Base-by-base conservation (phyloP, 1,140 invertebrate genomes). In the Phthorimaea operculella region DNA sequence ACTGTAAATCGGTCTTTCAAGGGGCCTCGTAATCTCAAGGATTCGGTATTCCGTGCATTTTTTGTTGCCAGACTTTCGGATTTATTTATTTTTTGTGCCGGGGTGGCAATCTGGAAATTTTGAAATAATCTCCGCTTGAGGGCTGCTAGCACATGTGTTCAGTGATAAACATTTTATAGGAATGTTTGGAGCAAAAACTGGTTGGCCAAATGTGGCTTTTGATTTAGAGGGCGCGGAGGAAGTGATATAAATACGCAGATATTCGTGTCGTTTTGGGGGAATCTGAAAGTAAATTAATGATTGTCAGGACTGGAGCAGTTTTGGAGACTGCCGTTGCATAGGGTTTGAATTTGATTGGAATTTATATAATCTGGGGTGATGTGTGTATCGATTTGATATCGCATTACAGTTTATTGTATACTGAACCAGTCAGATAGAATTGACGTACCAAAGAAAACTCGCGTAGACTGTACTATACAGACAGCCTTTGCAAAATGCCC, bases 91-190 rank as follows among this genome's bases (percentile, higher is more conserved):
- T 83, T 83, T 83, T 83, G 80, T 68, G 76, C 60, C 71, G 69
- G 75, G 76, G 74, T 79, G 78, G 80, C 80, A 83, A 83, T 83
- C 76, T 83, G 80, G 78, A 79, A 74, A 83, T 80, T 83, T 81
- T 78, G 68, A 73, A 76, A 76, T 78, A 78, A 83, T 83, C 78
- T 79, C 59, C 59, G 64, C 55, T 73, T 73, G 76, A 77, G 76
- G 59, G 67, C 65, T 70, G 59, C 57, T 11, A 57, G 55, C 70
- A 72, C 76, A 79, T 79, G 76, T 81, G 78, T 68, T 63, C 67
- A 69, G 71, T 60, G 78, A 83, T 83, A 83, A 83, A 83, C 78
- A 83, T 83, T 83, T 83, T 80, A 83, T 83, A 74, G 77, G 78
- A 80, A 83, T 80, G 72, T 74, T 68, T 61, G 52, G 62, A 69